Evolutionary conservation across 2,113 vertebrate genomes (phyloP).

Genomic region (Podilymbus podiceps): DNA sequence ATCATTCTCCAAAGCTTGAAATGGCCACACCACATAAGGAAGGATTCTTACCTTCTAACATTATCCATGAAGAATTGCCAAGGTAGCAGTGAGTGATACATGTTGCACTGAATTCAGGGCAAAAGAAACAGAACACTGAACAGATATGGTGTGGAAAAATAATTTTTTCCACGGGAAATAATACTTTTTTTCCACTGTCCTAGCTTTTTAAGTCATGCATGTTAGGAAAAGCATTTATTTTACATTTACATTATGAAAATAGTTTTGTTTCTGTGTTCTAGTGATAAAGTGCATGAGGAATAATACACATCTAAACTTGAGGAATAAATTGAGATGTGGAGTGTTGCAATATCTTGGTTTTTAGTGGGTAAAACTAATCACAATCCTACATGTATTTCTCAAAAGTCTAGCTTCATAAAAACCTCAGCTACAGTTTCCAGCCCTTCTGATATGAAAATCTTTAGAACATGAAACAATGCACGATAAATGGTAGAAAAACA

Average conservation of each 20-base stretch:
- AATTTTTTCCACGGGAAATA: not conserved
- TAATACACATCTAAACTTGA: not conserved
- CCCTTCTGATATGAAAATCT: not conserved
- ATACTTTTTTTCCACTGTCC: too few species aligned
- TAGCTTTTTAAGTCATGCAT: not conserved
- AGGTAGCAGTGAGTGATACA: not conserved
- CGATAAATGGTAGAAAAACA: not conserved
- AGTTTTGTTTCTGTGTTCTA: not conserved
- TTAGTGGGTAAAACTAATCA: not conserved
- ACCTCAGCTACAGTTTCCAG: not conserved
- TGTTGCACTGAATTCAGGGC: not conserved
- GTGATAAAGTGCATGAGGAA: not conserved
- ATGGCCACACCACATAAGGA: not conserved
- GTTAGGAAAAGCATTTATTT: not conserved
- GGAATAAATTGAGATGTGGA: not conserved
- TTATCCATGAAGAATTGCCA: not conserved
- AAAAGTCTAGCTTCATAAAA: not conserved
- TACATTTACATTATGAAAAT: not conserved
- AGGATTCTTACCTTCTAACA: not conserved
- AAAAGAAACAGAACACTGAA: not conserved
- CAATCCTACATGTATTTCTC: not conserved
- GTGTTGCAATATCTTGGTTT: not conserved
- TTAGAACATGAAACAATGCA: not conserved
- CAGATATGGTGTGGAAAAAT: not conserved
- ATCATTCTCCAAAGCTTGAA: not conserved